Conservation (phyloP, 2,797 vertebrate genomes). For the Eulemur albifrons region DNA sequence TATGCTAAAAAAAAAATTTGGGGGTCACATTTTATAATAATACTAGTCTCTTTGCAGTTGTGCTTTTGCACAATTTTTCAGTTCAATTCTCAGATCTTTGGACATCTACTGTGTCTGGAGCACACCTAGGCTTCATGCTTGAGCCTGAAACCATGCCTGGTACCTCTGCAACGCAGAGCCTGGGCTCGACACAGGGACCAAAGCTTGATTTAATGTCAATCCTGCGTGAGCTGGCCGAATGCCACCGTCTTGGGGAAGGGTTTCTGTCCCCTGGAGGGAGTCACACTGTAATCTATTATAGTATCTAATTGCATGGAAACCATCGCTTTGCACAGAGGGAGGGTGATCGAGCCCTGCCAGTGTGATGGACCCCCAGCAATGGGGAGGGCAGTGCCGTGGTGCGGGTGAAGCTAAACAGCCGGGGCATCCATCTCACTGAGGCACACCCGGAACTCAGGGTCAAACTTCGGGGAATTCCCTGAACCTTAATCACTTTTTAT, state of each 20-base stretch:
- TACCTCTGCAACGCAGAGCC: neutral
- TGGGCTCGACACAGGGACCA: neutral
- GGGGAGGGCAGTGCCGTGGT: too few relatives aligned
- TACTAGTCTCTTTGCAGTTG: neutral
- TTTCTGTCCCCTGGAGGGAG: neutral
- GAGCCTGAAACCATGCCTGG: neutral
- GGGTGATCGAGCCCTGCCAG: neutral
- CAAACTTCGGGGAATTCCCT: neutral
- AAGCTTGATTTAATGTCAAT: neutral
- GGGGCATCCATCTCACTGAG: neutral
- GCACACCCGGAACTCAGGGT: neutral
- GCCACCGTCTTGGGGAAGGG: neutral
- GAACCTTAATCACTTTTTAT: neutral
- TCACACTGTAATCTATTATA: neutral
- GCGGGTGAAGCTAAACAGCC: neutral
- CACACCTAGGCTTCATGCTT: neutral
- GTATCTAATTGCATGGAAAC: neutral
- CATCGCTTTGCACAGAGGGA: neutral
- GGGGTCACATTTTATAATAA: neutral
- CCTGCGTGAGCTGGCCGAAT: neutral
- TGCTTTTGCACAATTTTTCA: neutral
- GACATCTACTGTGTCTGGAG: neutral
- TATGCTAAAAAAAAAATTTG: neutral
- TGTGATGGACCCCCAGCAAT: neutral
- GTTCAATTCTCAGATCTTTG: neutral